These are phyloP conservation scores for Augochlora pura DNA, from an alignment of 1,140 invertebrate genomes.

Conservation along the genomic window DNA sequence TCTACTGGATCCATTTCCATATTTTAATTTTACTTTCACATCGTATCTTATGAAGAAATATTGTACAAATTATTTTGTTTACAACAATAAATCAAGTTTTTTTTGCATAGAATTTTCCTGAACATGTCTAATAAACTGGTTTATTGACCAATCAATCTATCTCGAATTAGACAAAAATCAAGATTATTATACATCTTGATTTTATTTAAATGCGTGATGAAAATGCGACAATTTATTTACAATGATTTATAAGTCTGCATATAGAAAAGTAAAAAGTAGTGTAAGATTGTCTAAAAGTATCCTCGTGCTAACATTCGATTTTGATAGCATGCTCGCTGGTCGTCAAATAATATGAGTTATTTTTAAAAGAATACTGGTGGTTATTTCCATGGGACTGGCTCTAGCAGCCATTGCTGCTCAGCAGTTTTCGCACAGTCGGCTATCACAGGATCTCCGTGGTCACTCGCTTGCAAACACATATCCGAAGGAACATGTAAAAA, in stretches of 20 bases:
- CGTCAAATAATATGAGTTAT: neutral
- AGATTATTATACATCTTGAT: no score
- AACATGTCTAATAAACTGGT: neutral
- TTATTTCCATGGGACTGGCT: conserved; percentile 80
- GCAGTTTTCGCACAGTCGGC: conserved; percentile 77
- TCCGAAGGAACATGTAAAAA: conserved; percentile 79
- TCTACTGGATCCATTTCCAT: no score
- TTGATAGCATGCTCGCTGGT: neutral
- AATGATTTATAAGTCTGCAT: neutral
- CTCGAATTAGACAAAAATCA: neutral
- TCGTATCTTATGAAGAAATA: no score
- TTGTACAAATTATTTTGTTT: no score
- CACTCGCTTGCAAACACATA: conserved; percentile 81
- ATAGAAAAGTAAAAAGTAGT: conserved; percentile 1
- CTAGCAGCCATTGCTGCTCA: conserved; percentile 81
- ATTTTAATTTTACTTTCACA: no score
- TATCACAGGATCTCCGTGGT: conserved; percentile 79
- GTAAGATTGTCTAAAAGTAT: neutral
- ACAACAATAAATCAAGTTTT: no score
- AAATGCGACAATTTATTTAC: conserved; percentile 25
- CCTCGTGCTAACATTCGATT: neutral
- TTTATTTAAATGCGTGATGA: no score
- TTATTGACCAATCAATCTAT: neutral
- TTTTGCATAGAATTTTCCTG: no score
- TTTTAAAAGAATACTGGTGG: neutral